A percentile compares a stretch with the other conserved stretches of the same genome.
Conservation (phyloP, 1,140 invertebrate genomes). For the Drepana arcuata region DNA sequence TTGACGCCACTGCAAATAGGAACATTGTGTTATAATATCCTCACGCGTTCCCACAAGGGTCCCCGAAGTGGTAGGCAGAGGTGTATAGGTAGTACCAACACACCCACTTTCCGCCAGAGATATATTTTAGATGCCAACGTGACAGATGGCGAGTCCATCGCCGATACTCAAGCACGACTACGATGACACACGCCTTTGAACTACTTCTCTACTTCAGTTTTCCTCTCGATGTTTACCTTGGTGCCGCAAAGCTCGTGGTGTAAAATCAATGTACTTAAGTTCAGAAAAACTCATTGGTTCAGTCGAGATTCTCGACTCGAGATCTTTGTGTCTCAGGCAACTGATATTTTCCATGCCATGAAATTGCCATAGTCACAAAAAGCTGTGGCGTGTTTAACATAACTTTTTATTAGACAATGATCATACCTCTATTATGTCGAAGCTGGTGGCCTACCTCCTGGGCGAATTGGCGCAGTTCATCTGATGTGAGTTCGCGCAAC, state of each 20-base stretch:
- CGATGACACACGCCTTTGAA: no score
- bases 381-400: not conserved
- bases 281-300: not conserved
- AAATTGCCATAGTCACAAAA: not conserved
- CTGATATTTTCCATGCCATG: not conserved
- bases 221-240: no score
- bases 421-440: conserved; percentile 33
- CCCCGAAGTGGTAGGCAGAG: not conserved
- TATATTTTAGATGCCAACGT: not conserved
- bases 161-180: no score
- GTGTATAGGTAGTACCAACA: not conserved
- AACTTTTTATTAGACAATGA: no score
- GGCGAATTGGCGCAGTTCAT: conserved; percentile 32
- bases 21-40: no score
- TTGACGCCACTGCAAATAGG: conserved; percentile 45
- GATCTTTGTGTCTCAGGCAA: no score
- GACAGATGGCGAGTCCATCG: not conserved
- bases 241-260: no score
- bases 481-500: conserved; percentile 26
- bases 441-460: conserved; percentile 30
- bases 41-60: no score
- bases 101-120: not conserved
- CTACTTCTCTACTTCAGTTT: no score
- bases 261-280: not conserved
- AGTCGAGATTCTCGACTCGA: no score